Percentiles rank a stretch among this genome's conserved stretches.
These are phyloP conservation scores for Ochropleura plecta DNA, from an alignment of 2,888 invertebrate species.

Conservation along the genomic window DNA sequence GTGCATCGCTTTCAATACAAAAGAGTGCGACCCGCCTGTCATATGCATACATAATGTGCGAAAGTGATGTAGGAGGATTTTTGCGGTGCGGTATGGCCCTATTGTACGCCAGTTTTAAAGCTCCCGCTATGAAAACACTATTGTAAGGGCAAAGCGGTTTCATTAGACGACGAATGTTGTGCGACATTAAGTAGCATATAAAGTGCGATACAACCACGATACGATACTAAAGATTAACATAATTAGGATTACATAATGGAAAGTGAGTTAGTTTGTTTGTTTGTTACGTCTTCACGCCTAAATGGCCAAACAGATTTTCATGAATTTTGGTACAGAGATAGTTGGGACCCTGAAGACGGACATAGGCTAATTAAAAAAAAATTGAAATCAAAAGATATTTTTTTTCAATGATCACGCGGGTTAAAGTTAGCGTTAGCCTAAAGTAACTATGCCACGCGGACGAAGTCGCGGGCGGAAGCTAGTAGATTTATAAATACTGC, in stretches of 20 bases:
- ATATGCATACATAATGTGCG: neutral
- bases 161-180: neutral
- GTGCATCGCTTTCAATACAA: neutral
- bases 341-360: too few relatives aligned
- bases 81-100: neutral
- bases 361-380: too few relatives aligned
- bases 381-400: too few relatives aligned
- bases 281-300: too few relatives aligned
- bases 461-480: too few relatives aligned
- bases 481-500: neutral
- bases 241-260: neutral
- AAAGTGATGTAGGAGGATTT: neutral
- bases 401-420: too few relatives aligned
- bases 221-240: neutral
- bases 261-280: too few relatives aligned
- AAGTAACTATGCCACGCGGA: too few relatives aligned
- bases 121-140: slow-evolving; percentile 12
- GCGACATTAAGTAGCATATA: neutral
- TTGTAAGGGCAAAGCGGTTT: slow-evolving; percentile 30
- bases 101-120: neutral
- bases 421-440: too few relatives aligned
- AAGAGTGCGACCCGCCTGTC: neutral
- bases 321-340: too few relatives aligned
- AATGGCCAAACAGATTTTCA: too few relatives aligned
- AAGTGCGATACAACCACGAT: neutral